Evolutionary conservation across 2,113 vertebrate genomes (phyloP).

Genomic region (Callopanchax toddi): DNA sequence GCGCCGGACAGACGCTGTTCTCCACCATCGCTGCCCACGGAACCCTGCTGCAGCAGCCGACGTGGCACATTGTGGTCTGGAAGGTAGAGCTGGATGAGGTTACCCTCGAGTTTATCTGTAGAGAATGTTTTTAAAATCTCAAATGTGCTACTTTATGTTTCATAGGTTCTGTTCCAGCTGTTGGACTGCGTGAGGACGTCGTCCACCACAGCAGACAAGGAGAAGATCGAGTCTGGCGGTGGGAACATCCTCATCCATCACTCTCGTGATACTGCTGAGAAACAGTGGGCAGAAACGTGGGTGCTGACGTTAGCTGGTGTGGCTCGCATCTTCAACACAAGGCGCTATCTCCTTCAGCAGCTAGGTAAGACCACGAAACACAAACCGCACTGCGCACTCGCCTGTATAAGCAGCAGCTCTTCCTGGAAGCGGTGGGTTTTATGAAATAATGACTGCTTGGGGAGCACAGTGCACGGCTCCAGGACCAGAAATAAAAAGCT

Average conservation of each 20-base stretch:
- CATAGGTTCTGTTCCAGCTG: conserved; percentile 94
- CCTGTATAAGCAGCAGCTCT: too few relatives aligned
- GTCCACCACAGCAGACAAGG: conserved; percentile 97
- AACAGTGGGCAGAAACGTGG: conserved; percentile 99
- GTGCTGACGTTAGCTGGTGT: conserved; percentile 95
- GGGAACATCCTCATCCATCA: conserved; percentile 99
- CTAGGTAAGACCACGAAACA: conserved; percentile 81
- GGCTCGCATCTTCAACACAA: conserved; percentile 97
- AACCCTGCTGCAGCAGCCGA: conserved; percentile 93
- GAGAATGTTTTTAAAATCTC: too few relatives aligned
- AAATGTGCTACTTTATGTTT: conserved; percentile 9
- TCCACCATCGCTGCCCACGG: conserved; percentile 97
- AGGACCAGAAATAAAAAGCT: too few relatives aligned
- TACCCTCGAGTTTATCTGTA: too few relatives aligned
- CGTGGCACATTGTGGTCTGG: conserved; percentile 98
- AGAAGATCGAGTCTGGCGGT: conserved; percentile 98
- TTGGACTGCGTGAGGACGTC: conserved; percentile 92
- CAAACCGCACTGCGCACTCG: not conserved
- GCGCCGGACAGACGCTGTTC: conserved; percentile 95
- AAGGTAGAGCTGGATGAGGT: conserved; percentile 75
- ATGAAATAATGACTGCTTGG: too few relatives aligned
- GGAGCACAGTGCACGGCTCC: too few relatives aligned
- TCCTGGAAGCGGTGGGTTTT: too few relatives aligned
- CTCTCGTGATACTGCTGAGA: conserved; percentile 98
- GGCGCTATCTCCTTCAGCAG: conserved; percentile 92